Evolutionary conservation across 2,113 vertebrate species (phyloP).

Genomic region (Enhydra lutris): DNA sequence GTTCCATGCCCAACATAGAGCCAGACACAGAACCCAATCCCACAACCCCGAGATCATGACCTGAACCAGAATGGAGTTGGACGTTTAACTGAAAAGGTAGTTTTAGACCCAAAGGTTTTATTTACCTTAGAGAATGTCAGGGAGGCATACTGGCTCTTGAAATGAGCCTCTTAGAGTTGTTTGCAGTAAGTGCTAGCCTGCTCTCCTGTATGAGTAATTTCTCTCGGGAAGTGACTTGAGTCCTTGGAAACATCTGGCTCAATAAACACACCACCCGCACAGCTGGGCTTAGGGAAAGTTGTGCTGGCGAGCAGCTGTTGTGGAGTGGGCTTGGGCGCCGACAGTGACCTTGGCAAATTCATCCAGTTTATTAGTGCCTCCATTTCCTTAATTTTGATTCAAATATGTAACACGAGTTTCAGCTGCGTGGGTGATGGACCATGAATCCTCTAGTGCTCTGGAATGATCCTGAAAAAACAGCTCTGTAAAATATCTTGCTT

Average conservation of each 20-base stretch:
- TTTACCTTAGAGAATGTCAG: not conserved
- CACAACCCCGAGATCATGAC: not conserved
- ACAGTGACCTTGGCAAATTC: not conserved
- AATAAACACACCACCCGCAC: not conserved
- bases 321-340: too few relatives aligned
- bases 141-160: not conserved
- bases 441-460: not conserved
- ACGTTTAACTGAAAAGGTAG: not conserved
- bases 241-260: slow-evolving; percentile 34
- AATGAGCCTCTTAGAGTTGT: not conserved
- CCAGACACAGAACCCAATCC: not conserved
- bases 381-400: not conserved
- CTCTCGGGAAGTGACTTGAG: slow-evolving; percentile 29
- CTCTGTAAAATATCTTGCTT: not conserved
- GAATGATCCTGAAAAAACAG: not conserved
- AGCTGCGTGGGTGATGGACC: not conserved
- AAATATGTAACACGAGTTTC: not conserved
- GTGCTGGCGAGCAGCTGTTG: not conserved
- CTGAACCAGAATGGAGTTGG: not conserved
- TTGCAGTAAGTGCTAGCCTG: not conserved
- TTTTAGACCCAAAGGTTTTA: not conserved
- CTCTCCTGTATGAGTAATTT: slow-evolving; percentile 32
- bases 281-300: not conserved
- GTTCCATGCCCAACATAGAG: not conserved
- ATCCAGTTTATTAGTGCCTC: not conserved